Evolutionary conservation across 2,888 invertebrate species (phyloP).

Genomic region (Kuschelorhynchus macadamiae): DNA sequence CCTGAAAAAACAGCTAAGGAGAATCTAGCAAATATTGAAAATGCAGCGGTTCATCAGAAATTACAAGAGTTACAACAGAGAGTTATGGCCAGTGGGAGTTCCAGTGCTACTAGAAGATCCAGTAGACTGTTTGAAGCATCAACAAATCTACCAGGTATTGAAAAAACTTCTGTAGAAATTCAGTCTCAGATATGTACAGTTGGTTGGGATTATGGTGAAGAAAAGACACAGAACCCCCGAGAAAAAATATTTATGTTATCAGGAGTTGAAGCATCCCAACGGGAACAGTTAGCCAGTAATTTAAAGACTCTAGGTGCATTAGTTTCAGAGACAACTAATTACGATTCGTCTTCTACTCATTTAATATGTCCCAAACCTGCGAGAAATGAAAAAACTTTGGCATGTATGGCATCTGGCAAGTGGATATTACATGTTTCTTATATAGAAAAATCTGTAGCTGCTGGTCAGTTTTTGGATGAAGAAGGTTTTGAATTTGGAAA

Average conservation of each 20-base stretch:
- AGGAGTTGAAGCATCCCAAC: conserved; percentile 58
- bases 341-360: conserved; percentile 80
- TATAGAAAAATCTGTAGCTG: conserved; percentile 76
- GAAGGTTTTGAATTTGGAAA: conserved; percentile 91
- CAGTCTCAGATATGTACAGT: conserved; percentile 77
- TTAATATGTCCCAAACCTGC: conserved; percentile 81
- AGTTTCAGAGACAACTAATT: conserved; percentile 72
- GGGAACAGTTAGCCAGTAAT: conserved; percentile 53
- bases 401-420: conserved; percentile 88
- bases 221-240: conserved; percentile 38
- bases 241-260: conserved; percentile 63
- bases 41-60: conserved; percentile 34
- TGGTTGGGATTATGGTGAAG: conserved; percentile 78
- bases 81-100: conserved; percentile 66
- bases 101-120: conserved; percentile 56
- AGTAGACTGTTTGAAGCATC: conserved; percentile 63
- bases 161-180: conserved; percentile 24
- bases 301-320: conserved; percentile 72
- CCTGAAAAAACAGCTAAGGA: not conserved
- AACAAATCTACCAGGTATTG: conserved; percentile 54
- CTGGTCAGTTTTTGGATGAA: conserved; percentile 78
- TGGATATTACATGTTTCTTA: conserved; percentile 91
- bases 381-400: conserved; percentile 90
- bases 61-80: conserved; percentile 71
- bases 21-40: not conserved